A percentile compares a stretch with the other conserved stretches of the same genome.
Evolutionary conservation across 2,113 vertebrate genomes (phyloP).

Genomic region (Rhipidura dahli): DNA sequence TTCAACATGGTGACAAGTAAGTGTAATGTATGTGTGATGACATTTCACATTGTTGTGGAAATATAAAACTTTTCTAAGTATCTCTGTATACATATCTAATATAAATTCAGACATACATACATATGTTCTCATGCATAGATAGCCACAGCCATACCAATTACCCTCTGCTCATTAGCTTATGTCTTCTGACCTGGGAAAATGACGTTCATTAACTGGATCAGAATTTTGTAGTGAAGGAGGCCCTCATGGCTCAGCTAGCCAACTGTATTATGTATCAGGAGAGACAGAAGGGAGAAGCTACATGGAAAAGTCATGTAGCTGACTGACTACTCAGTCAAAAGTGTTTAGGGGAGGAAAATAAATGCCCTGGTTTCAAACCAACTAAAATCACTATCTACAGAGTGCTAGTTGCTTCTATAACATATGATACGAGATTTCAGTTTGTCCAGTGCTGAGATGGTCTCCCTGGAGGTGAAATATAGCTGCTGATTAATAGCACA

Average conservation of each 20-base stretch:
- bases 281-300: not conserved
- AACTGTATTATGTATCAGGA: not conserved
- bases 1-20: not conserved
- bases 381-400: not conserved
- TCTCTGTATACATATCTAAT: too few relatives aligned
- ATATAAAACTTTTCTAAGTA: accelerated
- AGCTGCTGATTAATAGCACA: conserved; percentile 15
- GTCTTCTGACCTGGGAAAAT: not conserved
- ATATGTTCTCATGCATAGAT: not conserved
- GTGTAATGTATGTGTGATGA: not conserved
- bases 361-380: not conserved
- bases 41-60: not conserved
- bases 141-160: not conserved
- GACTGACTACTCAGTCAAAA: not conserved
- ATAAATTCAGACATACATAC: not conserved
- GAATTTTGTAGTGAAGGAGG: not conserved
- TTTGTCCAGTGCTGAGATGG: not conserved
- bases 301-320: not conserved
- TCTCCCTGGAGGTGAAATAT: not conserved
- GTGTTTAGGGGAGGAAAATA: not conserved
- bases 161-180: not conserved
- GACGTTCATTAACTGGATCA: not conserved
- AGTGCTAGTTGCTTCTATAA: not conserved
- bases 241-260: not conserved
- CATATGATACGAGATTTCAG: not conserved